phyloP scores from a whole-genome alignment of 2,113 vertebrate species.

The Oriolus oriolus region DNA sequence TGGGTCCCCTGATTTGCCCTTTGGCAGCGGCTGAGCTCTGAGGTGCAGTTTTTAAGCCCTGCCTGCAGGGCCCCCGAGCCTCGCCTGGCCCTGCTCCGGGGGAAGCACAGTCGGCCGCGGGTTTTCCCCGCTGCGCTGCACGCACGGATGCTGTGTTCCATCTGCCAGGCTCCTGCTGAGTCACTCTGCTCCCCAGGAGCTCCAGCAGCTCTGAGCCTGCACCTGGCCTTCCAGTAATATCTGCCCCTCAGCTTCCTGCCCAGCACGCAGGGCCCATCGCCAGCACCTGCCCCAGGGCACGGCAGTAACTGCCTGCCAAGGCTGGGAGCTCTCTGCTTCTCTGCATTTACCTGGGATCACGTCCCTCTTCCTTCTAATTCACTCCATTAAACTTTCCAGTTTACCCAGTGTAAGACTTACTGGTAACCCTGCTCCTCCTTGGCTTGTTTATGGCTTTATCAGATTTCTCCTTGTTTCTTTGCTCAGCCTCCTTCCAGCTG shows the following conservation, averaged over 20 bases:
- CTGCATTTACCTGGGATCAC: not conserved
- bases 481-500: not conserved
- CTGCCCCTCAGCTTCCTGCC: not conserved
- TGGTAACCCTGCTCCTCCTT: not conserved
- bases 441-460: not conserved
- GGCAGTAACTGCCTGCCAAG: not conserved
- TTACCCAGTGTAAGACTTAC: not conserved
- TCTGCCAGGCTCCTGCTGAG: not conserved
- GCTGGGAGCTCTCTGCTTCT: not conserved
- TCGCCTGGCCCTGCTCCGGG: not conserved
- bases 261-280: accelerated
- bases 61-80: not conserved
- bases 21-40: not conserved
- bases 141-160: not conserved
- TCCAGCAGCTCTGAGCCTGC: not conserved
- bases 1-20: not conserved
- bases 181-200: not conserved
- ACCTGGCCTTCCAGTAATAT: not conserved
- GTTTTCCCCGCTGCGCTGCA: not conserved
- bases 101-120: accelerated
- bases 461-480: not conserved
- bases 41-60: not conserved
- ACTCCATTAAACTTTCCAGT: not conserved
- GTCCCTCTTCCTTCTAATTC: not conserved
- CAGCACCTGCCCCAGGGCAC: not conserved